These are phyloP conservation scores for Dryomyza anilis DNA, from an alignment of 2,888 invertebrate species.

Conservation along the genomic window DNA sequence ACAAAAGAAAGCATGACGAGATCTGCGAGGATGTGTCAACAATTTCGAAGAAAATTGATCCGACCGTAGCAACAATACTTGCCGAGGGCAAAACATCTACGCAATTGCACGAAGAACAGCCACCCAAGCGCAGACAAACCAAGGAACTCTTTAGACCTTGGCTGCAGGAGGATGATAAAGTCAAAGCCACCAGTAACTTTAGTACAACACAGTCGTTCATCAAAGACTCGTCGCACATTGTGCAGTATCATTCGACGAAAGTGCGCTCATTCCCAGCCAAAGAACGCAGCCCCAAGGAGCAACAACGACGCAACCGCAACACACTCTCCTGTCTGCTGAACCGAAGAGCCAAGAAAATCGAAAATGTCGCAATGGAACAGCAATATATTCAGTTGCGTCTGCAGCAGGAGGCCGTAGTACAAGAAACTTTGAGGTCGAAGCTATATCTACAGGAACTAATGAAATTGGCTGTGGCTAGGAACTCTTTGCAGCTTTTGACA, in stretches of 20 bases:
- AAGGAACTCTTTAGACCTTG: constrained; percentile 42
- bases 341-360: constrained; percentile 42
- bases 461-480: neutral
- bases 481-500: neutral
- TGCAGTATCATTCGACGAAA: constrained; percentile 44
- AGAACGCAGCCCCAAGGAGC: constrained; percentile 42
- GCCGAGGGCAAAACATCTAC: too few species aligned
- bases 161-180: constrained; percentile 32
- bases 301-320: constrained; percentile 46
- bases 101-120: constrained; percentile 14
- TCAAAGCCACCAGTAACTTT: neutral
- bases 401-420: constrained; percentile 34
- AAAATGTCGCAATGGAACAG: constrained; percentile 39
- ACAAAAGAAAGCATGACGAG: neutral
- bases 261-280: constrained; percentile 37
- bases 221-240: neutral
- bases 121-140: constrained; percentile 33
- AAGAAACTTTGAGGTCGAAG: constrained; percentile 3
- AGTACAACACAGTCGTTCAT: neutral
- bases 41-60: neutral
- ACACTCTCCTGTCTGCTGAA: constrained; percentile 42
- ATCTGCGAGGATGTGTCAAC: neutral
- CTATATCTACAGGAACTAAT: constrained; percentile 23
- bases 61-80: too few species aligned
- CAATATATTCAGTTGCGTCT: constrained; percentile 38